Percentiles rank a stretch among this genome's conserved stretches.
Evolutionary conservation across 2,888 invertebrate genomes (phyloP).

Genomic region (Eilema sororculum): DNA sequence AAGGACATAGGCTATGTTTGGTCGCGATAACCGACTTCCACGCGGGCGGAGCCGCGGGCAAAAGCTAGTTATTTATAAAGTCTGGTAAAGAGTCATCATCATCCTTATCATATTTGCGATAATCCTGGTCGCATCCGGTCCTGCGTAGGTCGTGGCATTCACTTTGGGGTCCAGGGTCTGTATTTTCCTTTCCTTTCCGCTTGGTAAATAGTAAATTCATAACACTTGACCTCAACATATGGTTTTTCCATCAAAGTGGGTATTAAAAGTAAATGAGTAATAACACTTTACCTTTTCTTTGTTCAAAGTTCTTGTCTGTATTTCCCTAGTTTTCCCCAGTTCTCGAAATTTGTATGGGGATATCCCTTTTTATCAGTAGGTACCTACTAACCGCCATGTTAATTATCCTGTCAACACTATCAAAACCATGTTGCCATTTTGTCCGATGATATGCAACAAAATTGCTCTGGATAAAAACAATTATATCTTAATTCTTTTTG

Average conservation of each 20-base stretch:
- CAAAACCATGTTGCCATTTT: background rate
- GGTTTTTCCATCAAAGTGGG: background rate
- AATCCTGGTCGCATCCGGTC: no score
- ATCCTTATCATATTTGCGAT: no score
- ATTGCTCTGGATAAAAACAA: background rate
- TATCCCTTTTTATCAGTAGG: background rate
- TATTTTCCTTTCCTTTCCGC: background rate
- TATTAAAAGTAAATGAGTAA: background rate
- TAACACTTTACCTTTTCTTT: background rate
- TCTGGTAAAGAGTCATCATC: no score
- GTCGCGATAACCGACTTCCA: no score
- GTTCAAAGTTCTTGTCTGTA: background rate
- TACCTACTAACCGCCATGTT: no score
- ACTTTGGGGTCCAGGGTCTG: no score
- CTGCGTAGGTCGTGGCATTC: no score
- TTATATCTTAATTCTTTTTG: no score
- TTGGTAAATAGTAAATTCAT: background rate
- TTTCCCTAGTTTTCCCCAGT: background rate
- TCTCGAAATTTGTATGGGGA: background rate
- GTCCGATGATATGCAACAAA: background rate
- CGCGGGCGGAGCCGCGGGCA: no score
- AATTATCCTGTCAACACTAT: background rate
- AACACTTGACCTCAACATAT: background rate
- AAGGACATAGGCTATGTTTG: no score
- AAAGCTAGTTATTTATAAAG: no score